A percentile compares a stretch with the other conserved stretches of the same genome.
phyloP scores from a whole-genome alignment of 2,113 vertebrate species.

The Tetraodon nigroviridis region DNA sequence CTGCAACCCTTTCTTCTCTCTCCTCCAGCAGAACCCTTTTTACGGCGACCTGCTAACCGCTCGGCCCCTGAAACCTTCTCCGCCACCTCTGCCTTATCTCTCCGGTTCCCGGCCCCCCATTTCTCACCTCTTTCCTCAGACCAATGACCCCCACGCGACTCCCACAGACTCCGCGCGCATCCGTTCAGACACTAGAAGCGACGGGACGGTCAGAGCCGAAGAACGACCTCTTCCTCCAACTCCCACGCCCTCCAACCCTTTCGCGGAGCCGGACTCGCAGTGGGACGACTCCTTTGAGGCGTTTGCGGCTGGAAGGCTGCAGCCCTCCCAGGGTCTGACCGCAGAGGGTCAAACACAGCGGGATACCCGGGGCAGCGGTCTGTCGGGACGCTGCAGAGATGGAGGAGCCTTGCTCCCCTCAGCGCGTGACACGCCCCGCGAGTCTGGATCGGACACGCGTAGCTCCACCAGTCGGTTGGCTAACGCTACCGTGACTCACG shows the following conservation, averaged over 20 bases:
- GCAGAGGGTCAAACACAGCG: constrained; percentile 23
- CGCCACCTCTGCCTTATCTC: constrained; percentile 84
- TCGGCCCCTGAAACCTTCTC: constrained; percentile 78
- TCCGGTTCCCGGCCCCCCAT: constrained; percentile 79
- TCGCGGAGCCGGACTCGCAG: constrained; percentile 47
- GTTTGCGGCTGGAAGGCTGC: constrained; percentile 82
- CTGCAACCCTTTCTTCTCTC: constrained; percentile 85
- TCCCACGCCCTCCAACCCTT: constrained; percentile 25
- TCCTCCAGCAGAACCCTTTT: constrained; percentile 85
- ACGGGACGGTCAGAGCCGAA: constrained; percentile 10
- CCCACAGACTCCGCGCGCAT: constrained; percentile 36
- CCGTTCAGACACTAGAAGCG: constrained; percentile 4
- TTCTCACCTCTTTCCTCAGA: constrained; percentile 65
- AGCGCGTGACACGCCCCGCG: constrained; percentile 4
- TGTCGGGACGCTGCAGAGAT: constrained; percentile 18
- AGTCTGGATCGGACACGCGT: background rate
- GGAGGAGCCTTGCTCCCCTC: constrained; percentile 1
- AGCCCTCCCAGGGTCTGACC: constrained; percentile 40
- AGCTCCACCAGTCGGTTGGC: constrained; percentile 1
- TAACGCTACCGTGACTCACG: constrained; percentile 13
- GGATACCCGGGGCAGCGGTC: constrained; percentile 12
- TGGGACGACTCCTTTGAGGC: constrained; percentile 84
- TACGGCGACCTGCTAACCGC: constrained; percentile 79
- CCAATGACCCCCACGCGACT: constrained; percentile 54
- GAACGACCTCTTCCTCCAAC: constrained; percentile 46